A percentile compares a stretch with the other conserved stretches of the same genome.
Evolutionary conservation across 2,888 invertebrate species (phyloP).

Genomic region (Exocentrus adspersus): DNA sequence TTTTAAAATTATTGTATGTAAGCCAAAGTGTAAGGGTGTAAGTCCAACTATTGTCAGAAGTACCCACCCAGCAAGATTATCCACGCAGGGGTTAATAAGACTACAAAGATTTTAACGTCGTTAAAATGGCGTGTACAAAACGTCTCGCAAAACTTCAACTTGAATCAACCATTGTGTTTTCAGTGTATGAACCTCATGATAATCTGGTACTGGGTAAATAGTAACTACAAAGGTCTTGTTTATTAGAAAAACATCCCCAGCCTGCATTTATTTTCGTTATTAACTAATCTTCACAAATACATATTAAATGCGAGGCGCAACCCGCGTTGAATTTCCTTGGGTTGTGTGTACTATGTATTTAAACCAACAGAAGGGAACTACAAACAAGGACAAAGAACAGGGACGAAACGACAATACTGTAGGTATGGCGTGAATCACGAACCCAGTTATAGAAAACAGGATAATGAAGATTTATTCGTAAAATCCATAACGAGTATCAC

Average conservation of each 20-base stretch:
- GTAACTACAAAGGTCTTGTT: not conserved
- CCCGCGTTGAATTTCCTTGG: constrained; percentile 27
- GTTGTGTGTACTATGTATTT: constrained; percentile 5
- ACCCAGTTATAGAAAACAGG: constrained; percentile 14
- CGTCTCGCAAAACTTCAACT: too few relatives aligned
- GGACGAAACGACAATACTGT: constrained; percentile 33
- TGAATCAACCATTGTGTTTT: too few relatives aligned
- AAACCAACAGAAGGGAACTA: constrained; percentile 30
- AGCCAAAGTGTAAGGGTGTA: too few relatives aligned
- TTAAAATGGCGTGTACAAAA: too few relatives aligned
- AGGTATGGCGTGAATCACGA: constrained; percentile 3
- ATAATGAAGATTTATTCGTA: constrained; percentile 36
- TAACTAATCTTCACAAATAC: constrained; percentile 32
- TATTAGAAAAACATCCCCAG: not conserved
- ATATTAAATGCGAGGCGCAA: constrained; percentile 33
- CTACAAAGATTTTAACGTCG: too few relatives aligned
- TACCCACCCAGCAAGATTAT: too few relatives aligned
- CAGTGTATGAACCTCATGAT: not conserved
- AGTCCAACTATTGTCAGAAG: too few relatives aligned
- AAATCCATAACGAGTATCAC: constrained; percentile 36
- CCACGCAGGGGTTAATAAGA: too few relatives aligned
- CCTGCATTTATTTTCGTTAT: not conserved
- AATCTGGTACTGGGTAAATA: not conserved
- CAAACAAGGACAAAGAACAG: constrained; percentile 35
- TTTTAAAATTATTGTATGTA: too few relatives aligned